Evolutionary conservation across 1,140 invertebrate genomes (phyloP), one percentile per base, ranked within the genome.

Genomic region (Dendrolimus kikuchii): DNA sequence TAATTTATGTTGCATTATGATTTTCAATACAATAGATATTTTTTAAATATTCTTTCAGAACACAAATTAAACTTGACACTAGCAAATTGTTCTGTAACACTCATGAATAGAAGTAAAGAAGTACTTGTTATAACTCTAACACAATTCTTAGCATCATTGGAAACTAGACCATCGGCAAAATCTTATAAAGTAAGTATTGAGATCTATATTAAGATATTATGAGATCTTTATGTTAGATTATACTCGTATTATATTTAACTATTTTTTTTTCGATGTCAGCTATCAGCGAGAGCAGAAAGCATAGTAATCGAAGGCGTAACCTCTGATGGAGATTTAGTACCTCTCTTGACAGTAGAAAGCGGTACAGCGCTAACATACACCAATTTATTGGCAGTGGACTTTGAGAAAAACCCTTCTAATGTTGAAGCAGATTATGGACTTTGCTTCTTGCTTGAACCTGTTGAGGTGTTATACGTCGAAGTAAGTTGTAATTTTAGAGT

Each of bases 391-490:
- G 90, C 92, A 0, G 68, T 95, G 44, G 94, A 95, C 68, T 92
- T 94, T 66, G 94, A 95, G 72, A 91, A 91, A 65, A 92, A 93
- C 66, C 93, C 94, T 5, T 65, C 89, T 4, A 91, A 90, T 59
- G 89, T 89, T 8, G 90, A 93, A 59, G 92, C 91, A 49, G 92
- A 94, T 71, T 93, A 93, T 68, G 92, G 92, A 38, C 68, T 95
- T 0, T 90, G 89, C 39, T 85, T 93, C 46, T 89, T 90, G 45
- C 76, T 95, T 58, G 93, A 95, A 74, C 91, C 93, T 10, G 86
- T 95, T 5, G 95, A 96, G 89, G 82, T 95, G 9, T 89, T 93
- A 44, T 96, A 95, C 86, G 90, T 95, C 78, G 92, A 94, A 89
- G 94, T 95, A 87, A 85, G 68, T 68, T 8, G 1, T 23, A 23